Conservation (phyloP, 2,888 invertebrate genomes). For the Dinocampus coccinellae region DNA sequence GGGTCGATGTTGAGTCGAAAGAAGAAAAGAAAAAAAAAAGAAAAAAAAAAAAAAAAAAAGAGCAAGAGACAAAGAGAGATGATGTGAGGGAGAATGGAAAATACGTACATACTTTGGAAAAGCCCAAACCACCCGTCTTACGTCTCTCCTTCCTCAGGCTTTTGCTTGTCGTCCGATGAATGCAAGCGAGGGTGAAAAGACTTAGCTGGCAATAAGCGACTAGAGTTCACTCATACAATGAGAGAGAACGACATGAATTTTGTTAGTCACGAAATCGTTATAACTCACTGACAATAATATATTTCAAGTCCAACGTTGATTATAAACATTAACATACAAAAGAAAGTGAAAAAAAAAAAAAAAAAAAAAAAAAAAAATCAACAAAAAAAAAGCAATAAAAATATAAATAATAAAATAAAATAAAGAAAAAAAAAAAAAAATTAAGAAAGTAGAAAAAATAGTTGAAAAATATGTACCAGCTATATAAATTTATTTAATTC, state of each 20-base stretch:
- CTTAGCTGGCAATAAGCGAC: background rate
- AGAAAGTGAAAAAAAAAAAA: background rate
- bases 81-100: background rate
- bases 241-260: background rate
- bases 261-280: background rate
- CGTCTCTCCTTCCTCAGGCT: background rate
- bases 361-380: no score
- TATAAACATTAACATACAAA: background rate
- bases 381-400: no score
- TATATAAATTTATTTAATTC: no score
- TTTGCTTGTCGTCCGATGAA: background rate
- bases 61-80: background rate
- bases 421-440: no score
- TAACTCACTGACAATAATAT: background rate
- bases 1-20: constrained; percentile 8
- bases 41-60: background rate
- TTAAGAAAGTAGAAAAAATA: no score
- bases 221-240: background rate
- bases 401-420: no score
- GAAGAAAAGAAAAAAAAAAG: background rate
- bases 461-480: no score
- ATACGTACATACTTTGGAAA: constrained; percentile 1
- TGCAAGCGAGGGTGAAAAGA: background rate
- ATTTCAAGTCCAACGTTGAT: background rate
- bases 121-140: background rate